These are phyloP conservation scores for Alosa sapidissima DNA, from an alignment of 2,797 vertebrate species.

Conservation along the genomic window DNA sequence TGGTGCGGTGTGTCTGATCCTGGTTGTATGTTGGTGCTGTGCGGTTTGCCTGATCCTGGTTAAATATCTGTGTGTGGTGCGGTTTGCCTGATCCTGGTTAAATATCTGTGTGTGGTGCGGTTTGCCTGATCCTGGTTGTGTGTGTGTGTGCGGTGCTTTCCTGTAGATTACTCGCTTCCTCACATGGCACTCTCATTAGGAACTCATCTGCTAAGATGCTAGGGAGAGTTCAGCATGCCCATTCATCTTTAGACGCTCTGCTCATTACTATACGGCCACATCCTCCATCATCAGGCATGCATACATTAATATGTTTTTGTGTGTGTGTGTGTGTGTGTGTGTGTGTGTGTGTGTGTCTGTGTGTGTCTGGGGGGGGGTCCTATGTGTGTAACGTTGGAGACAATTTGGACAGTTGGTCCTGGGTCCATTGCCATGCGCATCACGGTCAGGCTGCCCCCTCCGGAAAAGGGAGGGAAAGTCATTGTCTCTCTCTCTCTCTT, in stretches of 20 bases:
- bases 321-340: neutral
- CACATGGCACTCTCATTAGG: neutral
- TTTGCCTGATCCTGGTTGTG: neutral
- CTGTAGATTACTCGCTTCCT: conserved; percentile 1
- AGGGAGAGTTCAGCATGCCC: neutral
- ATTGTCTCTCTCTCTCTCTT: neutral
- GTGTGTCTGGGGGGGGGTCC: neutral
- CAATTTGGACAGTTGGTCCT: conserved; percentile 14
- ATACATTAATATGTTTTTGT: conserved; percentile 17
- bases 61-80: too few species aligned
- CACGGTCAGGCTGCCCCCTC: conserved; percentile 29
- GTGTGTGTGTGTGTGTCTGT: neutral
- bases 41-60: too few species aligned
- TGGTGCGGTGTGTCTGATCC: too few species aligned
- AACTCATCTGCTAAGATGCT: conserved; percentile 22
- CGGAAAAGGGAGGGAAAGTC: neutral
- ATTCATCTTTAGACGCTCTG: neutral
- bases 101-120: neutral
- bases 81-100: too few species aligned
- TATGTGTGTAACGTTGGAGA: conserved; percentile 3
- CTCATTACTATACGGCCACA: conserved; percentile 20
- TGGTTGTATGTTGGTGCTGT: too few species aligned
- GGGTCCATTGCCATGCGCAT: conserved; percentile 43
- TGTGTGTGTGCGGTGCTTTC: neutral
- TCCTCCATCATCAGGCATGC: conserved; percentile 9